Base-by-base conservation (phyloP, 2,888 invertebrate species). In the Parochlus steinenii region DNA sequence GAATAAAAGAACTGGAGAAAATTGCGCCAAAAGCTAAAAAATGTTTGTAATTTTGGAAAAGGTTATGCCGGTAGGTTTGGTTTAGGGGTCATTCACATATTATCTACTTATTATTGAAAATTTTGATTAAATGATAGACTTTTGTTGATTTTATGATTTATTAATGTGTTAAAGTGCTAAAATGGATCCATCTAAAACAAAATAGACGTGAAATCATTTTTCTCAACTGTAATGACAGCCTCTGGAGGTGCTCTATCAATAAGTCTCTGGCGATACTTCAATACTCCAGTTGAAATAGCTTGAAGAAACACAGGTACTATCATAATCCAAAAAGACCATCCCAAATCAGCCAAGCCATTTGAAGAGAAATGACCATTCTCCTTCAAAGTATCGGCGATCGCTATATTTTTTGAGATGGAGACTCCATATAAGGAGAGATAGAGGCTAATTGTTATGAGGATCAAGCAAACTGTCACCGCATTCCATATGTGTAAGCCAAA, bases 401-500 rank as follows among this genome's bases (percentile, higher is more conserved):
- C 54, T 25, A 61, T 47, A 43, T 62, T 58, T 23, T 55, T 43
- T 10, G 46, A 42, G 6, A 62, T 48, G 8, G 43, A 45, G 4
- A 45, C 36, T 4, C 46, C 47, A 44, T 51, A 63, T 37, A 58
- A 45, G 3, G 48, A 45, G 4, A 59, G 61, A 62, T 62, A 64
- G 19, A 63, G 41, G 6, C 53, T 43, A 31, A 62, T 38, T 2
- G 52, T 44, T 14, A 61, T 14, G 5, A 58, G 33, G 11, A 48
- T 44, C 20, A 41, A 45, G 27, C 43, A 44, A 14, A 49, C 47
- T 16, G 69, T 67, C 18, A 67, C 45, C 4, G 54, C 57, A 48
- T 73, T 72, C 65, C 71, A 74, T 10, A 70, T 48, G 46, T 67
- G 72, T 7, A 75, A 54, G 3, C 73, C 72, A 38, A 61, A 56